Evolutionary conservation across 2,113 vertebrate species (phyloP), one percentile per base, ranked within the genome.

Genomic region (Stictonetta naevosa): DNA sequence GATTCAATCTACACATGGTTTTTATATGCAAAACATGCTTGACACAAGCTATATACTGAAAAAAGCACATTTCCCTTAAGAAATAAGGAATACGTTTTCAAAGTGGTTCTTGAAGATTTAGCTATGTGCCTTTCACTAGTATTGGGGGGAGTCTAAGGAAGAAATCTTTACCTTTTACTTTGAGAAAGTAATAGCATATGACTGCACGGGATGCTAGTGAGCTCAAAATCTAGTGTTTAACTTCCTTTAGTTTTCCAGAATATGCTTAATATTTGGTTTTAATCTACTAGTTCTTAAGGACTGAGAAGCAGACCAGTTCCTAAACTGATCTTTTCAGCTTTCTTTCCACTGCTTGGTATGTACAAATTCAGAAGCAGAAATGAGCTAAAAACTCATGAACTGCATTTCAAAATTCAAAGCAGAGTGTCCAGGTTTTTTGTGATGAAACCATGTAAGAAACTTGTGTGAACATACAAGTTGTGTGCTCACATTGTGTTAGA

Each of bases 11-110:
- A 77, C 95, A 96, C 9, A 13, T 95, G 92, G 76, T 82, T 96
- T 97, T 97, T 90, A 95, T 93, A 97, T 97, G 96, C 95, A 97
- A 97, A 97, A 68, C 46, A 80, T 66, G 78, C 89, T 81, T 88
- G 20, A 50, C 82, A 91, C 66, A 95, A 93, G 84, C 91, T 80
- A 85, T 58, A 55, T 52, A 80, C 84, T 78, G 76, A 95, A 69
- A 95, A 95, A 92, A 48, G 69, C 9, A 1, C 55, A 92, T 93
- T 85, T 95, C 95, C 95, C 93, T 90, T 76, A 96, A 96, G 95
- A 92, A 95, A 73, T 46, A 62, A 52, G 36, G 55, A 88, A 84
- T 66, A 23, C 52, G 36, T 86, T 95, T 96, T 95, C 92, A 74
- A 95, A 95, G 90, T 38, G 53, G 13, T n/a, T 34, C 81, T 72